Evolutionary conservation across 1,140 invertebrate species (phyloP), one percentile per base, ranked within the genome.

Genomic region (Tetragnatha versicolor): DNA sequence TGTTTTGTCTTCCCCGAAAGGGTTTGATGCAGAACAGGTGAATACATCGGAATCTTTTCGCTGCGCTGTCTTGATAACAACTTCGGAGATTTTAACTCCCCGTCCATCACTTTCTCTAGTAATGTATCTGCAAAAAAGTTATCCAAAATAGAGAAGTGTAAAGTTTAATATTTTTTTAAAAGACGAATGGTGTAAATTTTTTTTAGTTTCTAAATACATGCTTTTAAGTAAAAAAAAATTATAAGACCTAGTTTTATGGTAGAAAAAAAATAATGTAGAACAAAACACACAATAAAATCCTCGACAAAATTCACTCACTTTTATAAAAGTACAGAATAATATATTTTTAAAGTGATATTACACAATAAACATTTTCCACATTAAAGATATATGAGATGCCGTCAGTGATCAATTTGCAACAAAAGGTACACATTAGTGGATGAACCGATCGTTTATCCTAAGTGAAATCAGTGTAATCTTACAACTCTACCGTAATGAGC

Each of bases 21-120:
- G 70, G 73, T 88, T 88, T 12, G 81, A 82, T 0, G 85, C 85
- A 0, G 81, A 80, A 79, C 87, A 88, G 0, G 85, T 85, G 81
- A 86, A 88, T 27, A 85, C 84, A 27, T 84, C 86, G 3, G 85
- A 85, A 78, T 88, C 87, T 31, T 79, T 79, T 2, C 83, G 42
- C 9, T 75, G 65, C 17, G 47, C 27, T 1, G 69, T 58, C n/a
- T 66, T 66, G 3, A 80, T 75, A 14, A 75, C 51, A 12, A 80
- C 69, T 58, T 68, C 61, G 2, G 79, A 80, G 12, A 75, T 80
- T 45, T 80, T 80, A 0, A 47, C 45, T 31, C 61, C 79, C 60
- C 69, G 27, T 0, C 63, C 66, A 58, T 80, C 79, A 39, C 58
- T 79, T 79, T 79, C 78, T 27, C 58, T 33, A 0, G 68, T 79